phyloP scores from a whole-genome alignment of 2,113 vertebrate species.

The Trichomycterus rosablanca region DNA sequence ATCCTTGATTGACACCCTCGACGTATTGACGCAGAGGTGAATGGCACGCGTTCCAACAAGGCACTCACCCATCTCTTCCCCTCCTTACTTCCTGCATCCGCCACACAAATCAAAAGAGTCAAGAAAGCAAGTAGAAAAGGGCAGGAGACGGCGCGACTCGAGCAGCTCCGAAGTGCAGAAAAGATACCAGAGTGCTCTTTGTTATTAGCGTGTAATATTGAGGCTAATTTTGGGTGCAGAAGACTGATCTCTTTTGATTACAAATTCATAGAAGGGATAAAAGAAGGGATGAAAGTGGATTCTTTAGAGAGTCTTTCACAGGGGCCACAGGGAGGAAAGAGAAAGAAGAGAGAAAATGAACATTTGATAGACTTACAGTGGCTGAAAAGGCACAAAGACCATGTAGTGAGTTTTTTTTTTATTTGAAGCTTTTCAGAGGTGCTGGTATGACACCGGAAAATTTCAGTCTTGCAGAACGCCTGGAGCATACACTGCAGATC shows the following conservation, averaged over 20 bases:
- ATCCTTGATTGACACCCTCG: constrained; percentile 45
- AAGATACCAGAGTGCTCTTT: constrained; percentile 24
- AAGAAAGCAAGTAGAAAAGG: constrained; percentile 12
- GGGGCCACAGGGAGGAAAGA: constrained; percentile 11
- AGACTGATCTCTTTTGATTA: constrained; percentile 54
- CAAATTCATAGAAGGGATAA: constrained; percentile 46
- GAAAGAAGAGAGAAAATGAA: constrained; percentile 16
- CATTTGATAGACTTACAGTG: constrained; percentile 15
- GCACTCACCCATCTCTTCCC: constrained; percentile 50
- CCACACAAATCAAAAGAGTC: constrained; percentile 28
- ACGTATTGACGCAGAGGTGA: constrained; percentile 49
- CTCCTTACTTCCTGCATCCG: constrained; percentile 36
- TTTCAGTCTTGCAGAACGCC: not conserved
- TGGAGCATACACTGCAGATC: not conserved
- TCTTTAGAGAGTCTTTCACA: constrained; percentile 15
- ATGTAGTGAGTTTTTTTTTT: not conserved
- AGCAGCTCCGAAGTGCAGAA: not conserved
- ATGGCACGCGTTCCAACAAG: constrained; percentile 51
- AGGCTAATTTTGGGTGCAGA: constrained; percentile 49
- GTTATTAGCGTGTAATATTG: constrained; percentile 20
- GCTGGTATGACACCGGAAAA: not conserved
- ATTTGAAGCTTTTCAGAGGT: constrained; percentile 4
- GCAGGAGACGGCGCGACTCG: not conserved
- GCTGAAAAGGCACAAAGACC: constrained; percentile 24
- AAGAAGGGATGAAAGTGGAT: constrained; percentile 7